Evolutionary conservation across 2,888 invertebrate species (phyloP).

Genomic region (Camponotus fellah): DNA sequence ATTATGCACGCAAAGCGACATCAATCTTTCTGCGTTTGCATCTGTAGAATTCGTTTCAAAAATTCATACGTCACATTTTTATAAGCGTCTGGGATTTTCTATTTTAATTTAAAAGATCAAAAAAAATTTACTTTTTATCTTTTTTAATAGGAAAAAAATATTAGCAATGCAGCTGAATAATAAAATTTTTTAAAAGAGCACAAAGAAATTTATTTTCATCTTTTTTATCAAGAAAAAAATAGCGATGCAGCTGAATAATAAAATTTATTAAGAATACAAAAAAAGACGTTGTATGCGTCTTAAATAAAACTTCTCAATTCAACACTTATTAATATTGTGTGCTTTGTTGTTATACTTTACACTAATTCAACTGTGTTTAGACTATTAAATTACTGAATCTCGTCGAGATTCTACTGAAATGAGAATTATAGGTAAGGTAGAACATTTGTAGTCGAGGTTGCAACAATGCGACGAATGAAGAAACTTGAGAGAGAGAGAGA

Average conservation of each 20-base stretch:
- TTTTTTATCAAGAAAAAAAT: neutral
- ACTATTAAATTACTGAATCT: conserved; percentile 16
- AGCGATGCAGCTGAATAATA: neutral
- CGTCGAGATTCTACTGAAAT: conserved; percentile 2
- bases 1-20: neutral
- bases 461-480: conserved; percentile 23
- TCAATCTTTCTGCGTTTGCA: neutral
- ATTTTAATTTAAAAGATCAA: neutral
- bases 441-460: neutral
- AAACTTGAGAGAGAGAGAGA: conserved; percentile 17
- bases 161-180: neutral
- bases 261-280: neutral
- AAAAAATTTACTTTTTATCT: neutral
- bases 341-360: neutral
- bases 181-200: neutral
- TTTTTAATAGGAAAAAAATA: neutral
- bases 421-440: conserved; percentile 6
- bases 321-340: neutral
- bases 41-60: neutral
- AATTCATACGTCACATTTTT: neutral
- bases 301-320: neutral
- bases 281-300: neutral
- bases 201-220: neutral
- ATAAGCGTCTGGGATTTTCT: neutral
- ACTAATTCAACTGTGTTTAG: conserved; percentile 12